phyloP scores from a whole-genome alignment of 1,140 invertebrate genomes.

The Lepidurus apus region DNA sequence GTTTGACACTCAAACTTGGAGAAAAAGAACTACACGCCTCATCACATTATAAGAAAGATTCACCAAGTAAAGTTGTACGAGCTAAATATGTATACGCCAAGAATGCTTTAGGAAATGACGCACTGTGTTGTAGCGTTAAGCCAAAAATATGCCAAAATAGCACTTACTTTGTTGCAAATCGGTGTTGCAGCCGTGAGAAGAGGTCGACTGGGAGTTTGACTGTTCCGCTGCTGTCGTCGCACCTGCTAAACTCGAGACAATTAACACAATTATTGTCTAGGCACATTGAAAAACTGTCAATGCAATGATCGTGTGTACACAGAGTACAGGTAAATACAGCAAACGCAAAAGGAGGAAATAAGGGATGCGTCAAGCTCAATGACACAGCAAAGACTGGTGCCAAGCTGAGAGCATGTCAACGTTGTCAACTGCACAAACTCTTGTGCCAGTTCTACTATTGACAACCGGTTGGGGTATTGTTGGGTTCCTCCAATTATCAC shows the following conservation, averaged over 20 bases:
- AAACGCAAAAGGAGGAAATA: not conserved
- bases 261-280: conserved; percentile 9
- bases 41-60: too few relatives aligned
- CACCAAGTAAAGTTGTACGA: too few relatives aligned
- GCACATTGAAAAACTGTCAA: not conserved
- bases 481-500: not conserved
- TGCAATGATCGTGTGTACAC: not conserved
- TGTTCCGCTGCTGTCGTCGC: conserved; percentile 3
- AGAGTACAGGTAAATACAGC: not conserved
- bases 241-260: conserved; percentile 10
- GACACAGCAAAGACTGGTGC: not conserved
- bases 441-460: not conserved
- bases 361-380: not conserved
- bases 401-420: not conserved
- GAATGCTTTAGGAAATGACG: not conserved
- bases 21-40: too few relatives aligned
- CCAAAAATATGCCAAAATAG: not conserved
- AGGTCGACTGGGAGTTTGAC: not conserved
- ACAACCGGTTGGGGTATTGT: not conserved
- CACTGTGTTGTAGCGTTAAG: not conserved
- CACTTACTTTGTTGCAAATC: conserved; percentile 15
- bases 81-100: not conserved
- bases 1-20: too few relatives aligned
- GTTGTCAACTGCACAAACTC: conserved; percentile 11
- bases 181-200: not conserved